phyloP scores from a whole-genome alignment of 2,888 invertebrate genomes.

The Plagiodera versicolora region DNA sequence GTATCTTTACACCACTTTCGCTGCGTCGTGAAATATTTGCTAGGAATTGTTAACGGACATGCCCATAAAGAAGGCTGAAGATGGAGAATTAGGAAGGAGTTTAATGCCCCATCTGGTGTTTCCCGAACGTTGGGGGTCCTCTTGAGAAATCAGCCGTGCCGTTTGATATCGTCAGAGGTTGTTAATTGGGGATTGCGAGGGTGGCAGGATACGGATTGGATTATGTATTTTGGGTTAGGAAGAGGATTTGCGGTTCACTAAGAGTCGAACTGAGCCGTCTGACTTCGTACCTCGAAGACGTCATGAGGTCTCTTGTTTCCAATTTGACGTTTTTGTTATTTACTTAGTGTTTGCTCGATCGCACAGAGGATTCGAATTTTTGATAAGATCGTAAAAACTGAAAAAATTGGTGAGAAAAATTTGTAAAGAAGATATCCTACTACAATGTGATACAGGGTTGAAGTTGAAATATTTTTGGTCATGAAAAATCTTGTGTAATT shows the following conservation, averaged over 20 bases:
- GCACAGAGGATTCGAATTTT: too few relatives aligned
- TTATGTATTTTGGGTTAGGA: slow-evolving; percentile 9
- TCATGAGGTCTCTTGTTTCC: too few relatives aligned
- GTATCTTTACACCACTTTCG: neutral
- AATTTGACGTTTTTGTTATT: too few relatives aligned
- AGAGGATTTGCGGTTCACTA: neutral
- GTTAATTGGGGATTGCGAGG: slow-evolving; percentile 25
- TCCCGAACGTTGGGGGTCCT: slow-evolving; percentile 18
- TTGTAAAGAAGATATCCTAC: too few relatives aligned
- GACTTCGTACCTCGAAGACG: neutral
- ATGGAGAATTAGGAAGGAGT: slow-evolving; percentile 17
- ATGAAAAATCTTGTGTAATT: too few relatives aligned
- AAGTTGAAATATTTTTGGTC: too few relatives aligned
- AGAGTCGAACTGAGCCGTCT: too few relatives aligned
- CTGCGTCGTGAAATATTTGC: neutral
- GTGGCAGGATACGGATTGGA: slow-evolving; percentile 23
- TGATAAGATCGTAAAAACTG: too few relatives aligned
- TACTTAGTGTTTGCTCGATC: too few relatives aligned
- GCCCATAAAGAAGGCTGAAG: slow-evolving; percentile 17
- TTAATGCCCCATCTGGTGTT: slow-evolving; percentile 17
- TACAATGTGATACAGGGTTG: too few relatives aligned
- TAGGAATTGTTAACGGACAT: slow-evolving; percentile 15
- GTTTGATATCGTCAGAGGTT: slow-evolving; percentile 26
- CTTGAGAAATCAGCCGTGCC: slow-evolving; percentile 32
- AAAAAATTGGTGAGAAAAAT: too few relatives aligned